Conservation (phyloP, 2,797 vertebrate species). For the Orestias chungarensis region DNA sequence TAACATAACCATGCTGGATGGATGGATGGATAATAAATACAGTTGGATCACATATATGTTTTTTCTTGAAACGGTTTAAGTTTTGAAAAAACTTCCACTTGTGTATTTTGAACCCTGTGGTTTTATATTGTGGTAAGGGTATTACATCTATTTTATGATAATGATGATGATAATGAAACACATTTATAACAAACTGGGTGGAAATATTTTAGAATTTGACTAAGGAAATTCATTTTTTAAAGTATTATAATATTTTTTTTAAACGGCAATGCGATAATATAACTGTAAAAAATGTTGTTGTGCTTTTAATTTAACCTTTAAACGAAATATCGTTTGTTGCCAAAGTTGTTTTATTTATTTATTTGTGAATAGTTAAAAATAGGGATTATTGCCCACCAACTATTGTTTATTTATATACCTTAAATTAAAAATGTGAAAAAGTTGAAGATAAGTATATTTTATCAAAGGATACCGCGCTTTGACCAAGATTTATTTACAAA, state of each 20-base stretch:
- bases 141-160: background rate
- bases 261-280: background rate
- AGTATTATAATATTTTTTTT: background rate
- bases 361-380: no score
- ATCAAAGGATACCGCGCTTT: no score
- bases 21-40: background rate
- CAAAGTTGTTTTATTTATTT: no score
- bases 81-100: background rate
- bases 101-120: background rate
- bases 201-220: background rate
- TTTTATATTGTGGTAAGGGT: background rate
- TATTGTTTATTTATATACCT: no score
- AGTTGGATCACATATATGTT: background rate
- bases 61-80: background rate
- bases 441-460: no score
- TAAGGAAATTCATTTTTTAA: background rate
- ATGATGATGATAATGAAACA: background rate
- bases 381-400: no score
- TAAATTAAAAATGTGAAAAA: no score
- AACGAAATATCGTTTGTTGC: background rate
- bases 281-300: background rate
- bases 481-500: no score
- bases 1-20: background rate
- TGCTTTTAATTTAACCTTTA: background rate
- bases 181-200: background rate